Conservation (phyloP, 2,797 vertebrate species). For the Nyctibius grandis region DNA sequence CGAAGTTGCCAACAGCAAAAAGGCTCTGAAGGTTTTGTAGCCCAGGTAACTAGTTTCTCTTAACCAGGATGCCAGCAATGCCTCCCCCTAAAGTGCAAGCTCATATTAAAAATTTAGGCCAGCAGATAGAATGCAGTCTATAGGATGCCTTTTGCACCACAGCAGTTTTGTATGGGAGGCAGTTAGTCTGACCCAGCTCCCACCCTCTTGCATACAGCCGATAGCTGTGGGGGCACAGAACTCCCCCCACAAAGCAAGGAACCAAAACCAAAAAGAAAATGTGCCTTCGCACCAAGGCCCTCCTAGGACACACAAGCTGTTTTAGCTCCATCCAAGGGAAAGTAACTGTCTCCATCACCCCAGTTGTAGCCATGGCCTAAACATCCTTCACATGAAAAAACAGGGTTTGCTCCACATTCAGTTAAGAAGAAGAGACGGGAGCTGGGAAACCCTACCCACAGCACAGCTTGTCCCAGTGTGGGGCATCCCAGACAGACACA, state of each 20-base stretch:
- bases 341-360: not conserved
- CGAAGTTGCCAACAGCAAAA: not conserved
- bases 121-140: not conserved
- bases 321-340: not conserved
- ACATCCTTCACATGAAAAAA: accelerated
- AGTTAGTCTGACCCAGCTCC: not conserved
- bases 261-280: not conserved
- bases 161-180: accelerated
- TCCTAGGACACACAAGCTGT: not conserved
- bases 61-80: not conserved
- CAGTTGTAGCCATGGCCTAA: not conserved
- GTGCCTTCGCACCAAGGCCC: not conserved
- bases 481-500: not conserved
- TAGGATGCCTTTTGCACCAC: not conserved
- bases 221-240: not conserved
- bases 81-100: not conserved
- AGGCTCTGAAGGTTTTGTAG: not conserved
- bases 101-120: not conserved
- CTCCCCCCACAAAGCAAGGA: not conserved
- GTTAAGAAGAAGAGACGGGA: not conserved
- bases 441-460: accelerated
- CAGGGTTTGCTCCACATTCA: not conserved
- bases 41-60: not conserved
- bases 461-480: accelerated
- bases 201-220: not conserved